Percentiles rank a stretch among this genome's conserved stretches.
Evolutionary conservation across 2,113 vertebrate species (phyloP).

Genomic region (Leiothrix lutea): DNA sequence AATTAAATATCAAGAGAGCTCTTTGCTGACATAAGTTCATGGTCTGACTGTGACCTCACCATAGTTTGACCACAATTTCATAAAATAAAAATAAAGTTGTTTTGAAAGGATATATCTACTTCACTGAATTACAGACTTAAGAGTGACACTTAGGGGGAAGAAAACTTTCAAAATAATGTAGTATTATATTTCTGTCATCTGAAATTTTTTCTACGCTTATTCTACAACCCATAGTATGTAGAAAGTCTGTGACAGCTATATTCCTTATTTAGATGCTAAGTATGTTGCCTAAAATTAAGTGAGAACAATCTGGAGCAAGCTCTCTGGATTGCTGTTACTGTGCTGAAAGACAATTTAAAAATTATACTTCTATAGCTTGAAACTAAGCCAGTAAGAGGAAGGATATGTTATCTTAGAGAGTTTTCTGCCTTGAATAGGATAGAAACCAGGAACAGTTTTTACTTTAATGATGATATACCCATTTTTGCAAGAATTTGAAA

Average conservation of each 20-base stretch:
- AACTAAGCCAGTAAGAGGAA: not conserved
- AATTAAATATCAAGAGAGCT: not conserved
- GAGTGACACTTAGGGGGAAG: not conserved
- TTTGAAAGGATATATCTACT: not conserved
- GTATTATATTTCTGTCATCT: not conserved
- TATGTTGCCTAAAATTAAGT: not conserved
- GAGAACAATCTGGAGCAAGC: not conserved
- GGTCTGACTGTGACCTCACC: not conserved
- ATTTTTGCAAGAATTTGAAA: not conserved
- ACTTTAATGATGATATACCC: not conserved
- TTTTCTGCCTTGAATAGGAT: not conserved
- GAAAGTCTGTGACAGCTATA: not conserved
- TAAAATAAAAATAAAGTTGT: not conserved
- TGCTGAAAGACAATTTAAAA: not conserved
- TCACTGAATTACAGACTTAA: not conserved
- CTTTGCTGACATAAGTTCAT: not conserved
- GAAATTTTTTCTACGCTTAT: not conserved
- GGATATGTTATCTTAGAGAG: not conserved
- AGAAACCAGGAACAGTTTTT: slow-evolving; percentile 19
- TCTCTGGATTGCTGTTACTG: not conserved
- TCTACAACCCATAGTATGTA: not conserved
- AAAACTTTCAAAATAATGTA: not conserved
- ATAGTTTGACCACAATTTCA: not conserved
- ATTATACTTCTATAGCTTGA: not conserved
- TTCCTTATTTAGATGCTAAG: not conserved